Conservation (phyloP, 2,797 vertebrate genomes). For the Malurus splendens region DNA sequence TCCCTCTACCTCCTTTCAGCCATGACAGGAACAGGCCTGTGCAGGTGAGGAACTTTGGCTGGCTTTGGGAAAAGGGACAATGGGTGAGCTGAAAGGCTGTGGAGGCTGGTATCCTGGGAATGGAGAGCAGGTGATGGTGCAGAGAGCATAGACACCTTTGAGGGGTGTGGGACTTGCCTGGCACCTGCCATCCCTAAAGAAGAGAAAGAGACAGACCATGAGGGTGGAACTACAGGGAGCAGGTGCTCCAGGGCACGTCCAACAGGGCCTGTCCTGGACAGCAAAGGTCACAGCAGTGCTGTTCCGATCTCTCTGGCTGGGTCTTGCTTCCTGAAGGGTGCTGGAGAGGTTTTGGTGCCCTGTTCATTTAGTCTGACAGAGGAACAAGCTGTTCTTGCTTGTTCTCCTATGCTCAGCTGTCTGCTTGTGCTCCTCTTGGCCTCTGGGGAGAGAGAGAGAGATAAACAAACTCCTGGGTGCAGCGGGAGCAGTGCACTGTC, state of each 20-base stretch:
- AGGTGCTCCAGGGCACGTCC: background rate
- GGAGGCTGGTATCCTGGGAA: background rate
- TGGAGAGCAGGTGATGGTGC: fast-evolving
- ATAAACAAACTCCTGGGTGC: background rate
- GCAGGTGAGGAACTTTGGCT: background rate
- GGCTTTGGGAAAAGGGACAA: background rate
- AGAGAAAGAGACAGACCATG: background rate
- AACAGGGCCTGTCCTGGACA: background rate
- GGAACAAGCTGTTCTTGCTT: background rate
- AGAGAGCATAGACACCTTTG: background rate
- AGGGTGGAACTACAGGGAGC: fast-evolving
- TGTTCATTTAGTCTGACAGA: background rate
- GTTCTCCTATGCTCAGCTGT: background rate
- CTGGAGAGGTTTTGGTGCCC: background rate
- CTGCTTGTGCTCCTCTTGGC: background rate
- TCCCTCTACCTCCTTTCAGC: fast-evolving
- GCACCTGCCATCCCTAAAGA: background rate
- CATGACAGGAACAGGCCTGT: fast-evolving
- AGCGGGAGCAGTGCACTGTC: background rate
- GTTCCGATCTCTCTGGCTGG: background rate
- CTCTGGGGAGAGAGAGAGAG: background rate
- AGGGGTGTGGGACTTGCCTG: background rate
- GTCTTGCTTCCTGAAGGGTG: background rate
- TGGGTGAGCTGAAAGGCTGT: background rate
- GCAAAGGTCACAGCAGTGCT: fast-evolving